These are phyloP conservation scores for Platycheirus albimanus DNA, from an alignment of 2,888 invertebrate genomes.

Conservation along the genomic window DNA sequence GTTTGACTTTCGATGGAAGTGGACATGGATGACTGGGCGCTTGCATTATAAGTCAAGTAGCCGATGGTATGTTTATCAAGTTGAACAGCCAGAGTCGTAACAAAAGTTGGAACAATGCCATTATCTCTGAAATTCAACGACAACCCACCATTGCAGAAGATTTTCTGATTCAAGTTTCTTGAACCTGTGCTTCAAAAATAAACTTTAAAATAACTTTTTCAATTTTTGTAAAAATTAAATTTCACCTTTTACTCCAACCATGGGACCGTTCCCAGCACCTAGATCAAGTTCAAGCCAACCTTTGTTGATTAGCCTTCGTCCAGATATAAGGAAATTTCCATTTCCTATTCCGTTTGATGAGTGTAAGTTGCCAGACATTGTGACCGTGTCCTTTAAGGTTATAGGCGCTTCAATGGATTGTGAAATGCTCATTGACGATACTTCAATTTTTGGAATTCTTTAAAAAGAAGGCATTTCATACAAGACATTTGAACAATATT, in stretches of 20 bases:
- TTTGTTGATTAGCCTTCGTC: constrained; percentile 90
- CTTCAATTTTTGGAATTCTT: constrained; percentile 90
- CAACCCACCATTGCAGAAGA: constrained; percentile 90
- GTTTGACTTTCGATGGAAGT: constrained; percentile 91
- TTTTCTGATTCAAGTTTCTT: constrained; percentile 88
- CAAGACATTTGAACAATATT: too few species aligned
- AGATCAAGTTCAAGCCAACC: constrained; percentile 94
- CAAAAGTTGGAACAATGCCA: constrained; percentile 90
- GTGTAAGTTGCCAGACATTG: constrained; percentile 91
- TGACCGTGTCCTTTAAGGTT: constrained; percentile 92
- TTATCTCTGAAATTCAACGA: constrained; percentile 90
- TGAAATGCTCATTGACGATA: constrained; percentile 95
- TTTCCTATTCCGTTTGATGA: constrained; percentile 94
- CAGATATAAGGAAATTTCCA: constrained; percentile 88
- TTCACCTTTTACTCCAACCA: constrained; percentile 88
- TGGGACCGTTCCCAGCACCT: constrained; percentile 93
- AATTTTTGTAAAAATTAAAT: neutral
- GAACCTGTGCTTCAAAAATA: constrained; percentile 83
- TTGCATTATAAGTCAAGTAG: constrained; percentile 91
- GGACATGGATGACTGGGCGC: constrained; percentile 89
- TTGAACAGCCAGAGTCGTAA: constrained; percentile 92
- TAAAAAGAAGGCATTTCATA: constrained; percentile 63
- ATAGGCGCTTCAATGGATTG: constrained; percentile 97
- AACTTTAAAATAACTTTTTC: too few species aligned
- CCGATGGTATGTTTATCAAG: constrained; percentile 94